Base-by-base conservation (phyloP, 2,888 invertebrate genomes). In the Sinhomidia bicolor region DNA sequence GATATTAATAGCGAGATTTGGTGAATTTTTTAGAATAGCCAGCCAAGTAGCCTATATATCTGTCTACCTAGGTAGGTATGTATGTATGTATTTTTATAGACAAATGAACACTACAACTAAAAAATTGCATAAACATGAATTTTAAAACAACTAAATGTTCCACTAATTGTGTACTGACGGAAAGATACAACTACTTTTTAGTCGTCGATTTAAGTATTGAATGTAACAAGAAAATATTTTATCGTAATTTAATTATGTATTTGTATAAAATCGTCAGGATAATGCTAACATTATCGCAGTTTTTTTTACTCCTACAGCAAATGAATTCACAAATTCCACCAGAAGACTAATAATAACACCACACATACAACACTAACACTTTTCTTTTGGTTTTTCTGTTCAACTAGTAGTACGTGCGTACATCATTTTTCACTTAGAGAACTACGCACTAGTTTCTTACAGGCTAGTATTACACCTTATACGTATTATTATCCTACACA, bases 251-350 rank as follows among this genome's bases (percentile, higher is more conserved):
- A 12, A 54, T 20, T 41, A 68, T 6, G 26, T 81, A 51, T 26
- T 81, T 81, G 81, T 81, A 81, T 65, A 81, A 81, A 81, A 81
- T 47, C 81, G 81, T 68, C 81, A 68, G 17, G 14, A 17, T 68
- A 26, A 10, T 65, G n/a, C n/a, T n/a, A n/a, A n/a, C n/a, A 41
- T 68, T 41, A 68, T 32, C 76, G 20, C 17, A 17, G 78, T 29
- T n/a, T n/a, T 36, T n/a, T 57, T 78, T 20, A 17, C n/a, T 71
- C 3, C 51, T 12, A 14, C 5, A 36, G 2, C 3, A 36, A 71
- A 71, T 71, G 44, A 20, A 36, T 68, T 17, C 36, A 2, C 5
- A 3, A 17, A 6, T 23, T 17, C 12, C 57, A 57, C 32, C 65
- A 68, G 17, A n/a, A 68, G 36, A 32, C 65, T 68, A 57, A 12